Base-by-base conservation (phyloP, 2,888 invertebrate species). In the Dascillus cervinus region DNA sequence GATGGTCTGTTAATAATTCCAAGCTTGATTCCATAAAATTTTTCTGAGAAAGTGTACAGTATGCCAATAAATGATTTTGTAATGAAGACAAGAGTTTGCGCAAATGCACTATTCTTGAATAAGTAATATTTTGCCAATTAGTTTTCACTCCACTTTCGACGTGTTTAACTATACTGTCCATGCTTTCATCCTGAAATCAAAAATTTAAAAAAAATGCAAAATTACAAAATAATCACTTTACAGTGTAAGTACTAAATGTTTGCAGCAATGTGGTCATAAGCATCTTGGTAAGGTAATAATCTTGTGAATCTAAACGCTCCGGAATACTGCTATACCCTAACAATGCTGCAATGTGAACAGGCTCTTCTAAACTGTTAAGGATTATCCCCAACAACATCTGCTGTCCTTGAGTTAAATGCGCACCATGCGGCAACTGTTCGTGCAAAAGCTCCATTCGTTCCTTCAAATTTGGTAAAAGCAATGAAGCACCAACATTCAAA, bases 351-450 rank as follows among this genome's bases (percentile, higher is more conserved):
- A 76, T 67, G 46, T 75, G 73, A 14, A 64, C 64, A 41, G 74
- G 72, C 52, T 76, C 75, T 49, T 75, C 74, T 22, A 78, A 61
- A 52, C 75, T 76, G 14, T 68, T 70, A 36, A 77, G 59, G 29
- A 77, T 72, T 26, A 77, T 74, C 29, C 66, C 69, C 37, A 76
- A 57, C 37, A 77, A 65, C 69, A 76, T 69, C 49, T 71, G 67
- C 65, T 77, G 75, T 22, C 78, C 77, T 44, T 68, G 66, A 4
- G 73, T 68, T 4, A 77, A 61, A 22, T 64, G 62, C 9, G 69
- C 65, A 2, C 70, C 70, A 24, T 55, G 55, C 0, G 75, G 71
- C 14, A 77, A 56, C 41, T 76, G 64, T 3, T 70, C 64, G 41
- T 74, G 69, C 15, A 77, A 55, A 25, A 77, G 62, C 44, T 71